Conservation (phyloP, 2,888 invertebrate species). For the Lycaena phlaeas region DNA sequence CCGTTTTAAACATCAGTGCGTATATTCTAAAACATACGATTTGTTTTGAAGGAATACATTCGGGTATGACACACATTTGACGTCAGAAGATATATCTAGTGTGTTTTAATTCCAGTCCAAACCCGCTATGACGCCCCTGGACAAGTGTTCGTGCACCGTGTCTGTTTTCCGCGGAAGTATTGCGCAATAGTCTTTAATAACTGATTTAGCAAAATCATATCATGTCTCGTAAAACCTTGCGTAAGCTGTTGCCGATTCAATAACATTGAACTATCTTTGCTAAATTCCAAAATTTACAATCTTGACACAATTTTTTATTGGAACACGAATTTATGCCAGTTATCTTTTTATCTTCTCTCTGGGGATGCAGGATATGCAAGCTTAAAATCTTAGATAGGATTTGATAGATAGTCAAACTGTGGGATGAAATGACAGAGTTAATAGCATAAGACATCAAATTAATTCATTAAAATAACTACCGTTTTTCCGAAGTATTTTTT, state of each 20-base stretch:
- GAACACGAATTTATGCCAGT: neutral
- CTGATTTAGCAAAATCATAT: neutral
- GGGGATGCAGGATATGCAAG: no score
- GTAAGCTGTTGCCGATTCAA: no score
- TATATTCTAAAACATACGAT: neutral
- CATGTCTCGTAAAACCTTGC: no score
- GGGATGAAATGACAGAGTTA: no score
- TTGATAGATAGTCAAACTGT: no score
- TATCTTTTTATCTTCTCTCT: no score
- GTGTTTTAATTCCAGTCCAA: slow-evolving; percentile 8
- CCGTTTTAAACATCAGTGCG: neutral
- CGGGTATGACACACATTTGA: slow-evolving; percentile 6
- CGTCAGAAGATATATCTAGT: slow-evolving; percentile 4
- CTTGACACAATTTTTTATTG: slow-evolving; percentile 1
- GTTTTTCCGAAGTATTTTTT: no score
- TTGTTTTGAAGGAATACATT: neutral
- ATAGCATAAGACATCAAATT: no score
- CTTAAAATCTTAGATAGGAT: no score
- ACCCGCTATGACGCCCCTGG: slow-evolving; percentile 20
- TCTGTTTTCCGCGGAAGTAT: slow-evolving; percentile 17
- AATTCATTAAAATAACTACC: no score
- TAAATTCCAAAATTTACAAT: no score
- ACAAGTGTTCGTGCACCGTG: slow-evolving; percentile 19
- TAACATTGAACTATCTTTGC: no score
- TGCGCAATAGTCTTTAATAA: slow-evolving; percentile 16